A percentile compares a stretch with the other conserved stretches of the same genome.
Evolutionary conservation across 2,888 invertebrate genomes (phyloP).

Genomic region (Platycheirus rosarum): DNA sequence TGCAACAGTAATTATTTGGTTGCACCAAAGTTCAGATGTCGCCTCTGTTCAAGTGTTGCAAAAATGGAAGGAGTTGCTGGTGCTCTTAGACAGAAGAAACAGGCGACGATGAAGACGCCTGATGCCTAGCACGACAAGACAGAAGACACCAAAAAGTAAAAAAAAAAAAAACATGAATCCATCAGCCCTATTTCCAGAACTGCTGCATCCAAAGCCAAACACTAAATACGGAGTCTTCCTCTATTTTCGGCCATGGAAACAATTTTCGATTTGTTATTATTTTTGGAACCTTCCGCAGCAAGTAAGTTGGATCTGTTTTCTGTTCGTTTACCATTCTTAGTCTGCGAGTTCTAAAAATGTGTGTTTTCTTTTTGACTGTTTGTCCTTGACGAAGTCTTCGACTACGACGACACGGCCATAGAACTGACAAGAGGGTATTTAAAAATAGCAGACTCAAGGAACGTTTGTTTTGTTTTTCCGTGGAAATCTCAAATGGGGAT

Average conservation of each 20-base stretch:
- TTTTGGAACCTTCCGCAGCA: slow-evolving; percentile 68
- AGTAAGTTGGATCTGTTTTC: slow-evolving; percentile 39
- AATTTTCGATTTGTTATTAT: slow-evolving; percentile 64
- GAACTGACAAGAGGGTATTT: slow-evolving; percentile 50
- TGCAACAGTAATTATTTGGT: slow-evolving; percentile 66
- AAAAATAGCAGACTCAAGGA: slow-evolving; percentile 44
- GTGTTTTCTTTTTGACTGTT: slow-evolving; percentile 47
- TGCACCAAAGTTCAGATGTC: slow-evolving; percentile 70
- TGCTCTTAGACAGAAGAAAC: slow-evolving; percentile 24
- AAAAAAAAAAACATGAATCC: slow-evolving; percentile 35
- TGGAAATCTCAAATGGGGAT: slow-evolving; percentile 65
- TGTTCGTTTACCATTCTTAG: slow-evolving; percentile 35
- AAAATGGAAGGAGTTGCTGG: slow-evolving; percentile 11
- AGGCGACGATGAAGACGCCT: slow-evolving; percentile 29
- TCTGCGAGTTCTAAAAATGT: slow-evolving; percentile 45
- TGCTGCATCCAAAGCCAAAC: slow-evolving; percentile 47
- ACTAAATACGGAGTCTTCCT: slow-evolving; percentile 31
- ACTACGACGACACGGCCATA: slow-evolving; percentile 3
- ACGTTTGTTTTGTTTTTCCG: slow-evolving; percentile 34
- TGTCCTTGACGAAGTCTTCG: slow-evolving; percentile 65
- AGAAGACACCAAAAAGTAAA: too few relatives aligned
- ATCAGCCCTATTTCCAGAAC: slow-evolving; percentile 57
- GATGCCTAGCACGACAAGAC: slow-evolving; percentile 19
- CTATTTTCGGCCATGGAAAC: slow-evolving; percentile 71
- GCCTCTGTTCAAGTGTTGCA: slow-evolving; percentile 51